Evolutionary conservation across 2,797 vertebrate genomes (phyloP).

Genomic region (Brachyrhaphis roseni): DNA sequence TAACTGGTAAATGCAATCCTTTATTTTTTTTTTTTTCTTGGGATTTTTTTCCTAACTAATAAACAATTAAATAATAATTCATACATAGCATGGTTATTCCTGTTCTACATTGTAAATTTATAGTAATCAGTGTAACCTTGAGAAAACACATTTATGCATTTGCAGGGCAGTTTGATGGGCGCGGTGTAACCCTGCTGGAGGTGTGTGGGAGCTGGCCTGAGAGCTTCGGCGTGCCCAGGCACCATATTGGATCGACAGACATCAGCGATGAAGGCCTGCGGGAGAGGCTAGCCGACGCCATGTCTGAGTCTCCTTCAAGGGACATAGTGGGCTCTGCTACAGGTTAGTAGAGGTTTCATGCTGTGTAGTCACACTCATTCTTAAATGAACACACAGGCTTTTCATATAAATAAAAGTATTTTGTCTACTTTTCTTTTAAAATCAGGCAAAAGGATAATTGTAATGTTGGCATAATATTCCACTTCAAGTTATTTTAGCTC

Average conservation of each 20-base stretch:
- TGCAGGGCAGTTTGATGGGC: conserved; percentile 90
- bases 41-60: not conserved
- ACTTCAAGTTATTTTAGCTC: not conserved
- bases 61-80: not conserved
- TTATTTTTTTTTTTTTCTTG: not conserved
- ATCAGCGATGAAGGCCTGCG: conserved; percentile 92
- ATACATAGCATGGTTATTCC: not conserved
- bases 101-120: not conserved
- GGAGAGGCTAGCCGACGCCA: conserved; percentile 95
- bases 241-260: conserved; percentile 88
- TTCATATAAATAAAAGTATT: not conserved
- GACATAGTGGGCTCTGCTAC: conserved; percentile 93
- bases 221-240: conserved; percentile 89
- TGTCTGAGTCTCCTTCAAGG: conserved; percentile 95
- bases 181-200: conserved; percentile 94
- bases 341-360: conserved; percentile 79
- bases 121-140: not conserved
- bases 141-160: conserved; percentile 1
- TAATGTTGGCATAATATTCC: not conserved
- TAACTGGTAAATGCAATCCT: not conserved
- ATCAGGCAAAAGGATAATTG: not conserved
- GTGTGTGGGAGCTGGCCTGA: conserved; percentile 99
- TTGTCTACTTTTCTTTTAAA: not conserved
- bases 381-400: not conserved
- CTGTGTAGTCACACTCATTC: not conserved